phyloP scores from a whole-genome alignment of 2,888 invertebrate species.

The Cephus spinipes region DNA sequence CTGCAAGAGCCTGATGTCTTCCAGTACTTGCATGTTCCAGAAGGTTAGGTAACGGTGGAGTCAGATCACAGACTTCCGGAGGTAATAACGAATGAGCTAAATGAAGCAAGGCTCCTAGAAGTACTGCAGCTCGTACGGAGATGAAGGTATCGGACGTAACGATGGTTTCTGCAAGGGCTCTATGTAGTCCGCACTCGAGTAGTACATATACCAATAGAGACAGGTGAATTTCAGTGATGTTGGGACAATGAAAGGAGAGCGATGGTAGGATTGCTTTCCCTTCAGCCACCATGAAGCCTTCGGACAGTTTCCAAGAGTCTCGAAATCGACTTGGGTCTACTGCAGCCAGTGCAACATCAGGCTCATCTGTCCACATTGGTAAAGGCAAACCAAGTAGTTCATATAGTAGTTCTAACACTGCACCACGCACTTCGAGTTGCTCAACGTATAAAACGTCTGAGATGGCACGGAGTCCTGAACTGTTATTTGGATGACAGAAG shows the following conservation, averaged over 20 bases:
- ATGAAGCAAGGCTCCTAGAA: slow-evolving; percentile 89
- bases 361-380: slow-evolving; percentile 94
- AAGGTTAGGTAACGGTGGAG: slow-evolving; percentile 86
- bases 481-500: slow-evolving; percentile 83
- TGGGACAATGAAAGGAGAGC: slow-evolving; percentile 86
- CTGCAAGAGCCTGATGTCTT: slow-evolving; percentile 84
- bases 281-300: slow-evolving; percentile 96
- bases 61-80: slow-evolving; percentile 85
- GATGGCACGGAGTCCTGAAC: slow-evolving; percentile 81
- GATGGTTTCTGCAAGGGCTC: slow-evolving; percentile 92
- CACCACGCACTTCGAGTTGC: slow-evolving; percentile 91
- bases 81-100: slow-evolving; percentile 88
- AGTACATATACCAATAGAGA: slow-evolving; percentile 90
- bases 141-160: slow-evolving; percentile 90
- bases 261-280: slow-evolving; percentile 88
- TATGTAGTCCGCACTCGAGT: slow-evolving; percentile 86
- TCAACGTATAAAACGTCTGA: slow-evolving; percentile 87
- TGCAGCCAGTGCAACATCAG: slow-evolving; percentile 87
- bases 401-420: slow-evolving; percentile 90
- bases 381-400: slow-evolving; percentile 89
- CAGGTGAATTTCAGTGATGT: slow-evolving; percentile 91
- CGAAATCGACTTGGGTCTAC: slow-evolving; percentile 80
- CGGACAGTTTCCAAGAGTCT: slow-evolving; percentile 89
- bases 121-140: slow-evolving; percentile 90
- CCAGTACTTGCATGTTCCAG: slow-evolving; percentile 83